Conservation (phyloP, 2,113 vertebrate species). For the Alligator mississippiensis region DNA sequence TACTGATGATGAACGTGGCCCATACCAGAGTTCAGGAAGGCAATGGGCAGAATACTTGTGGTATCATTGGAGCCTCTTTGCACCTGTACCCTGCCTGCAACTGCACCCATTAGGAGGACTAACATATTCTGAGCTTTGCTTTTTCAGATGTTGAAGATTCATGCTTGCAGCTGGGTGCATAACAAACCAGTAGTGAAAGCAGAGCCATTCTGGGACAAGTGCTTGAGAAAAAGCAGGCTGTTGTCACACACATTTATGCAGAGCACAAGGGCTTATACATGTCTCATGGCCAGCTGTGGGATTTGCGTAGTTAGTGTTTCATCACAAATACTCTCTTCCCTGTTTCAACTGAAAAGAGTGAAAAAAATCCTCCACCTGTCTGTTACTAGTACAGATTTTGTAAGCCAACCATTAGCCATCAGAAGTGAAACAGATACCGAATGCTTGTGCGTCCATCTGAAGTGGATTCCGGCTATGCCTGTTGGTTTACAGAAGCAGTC, state of each 20-base stretch:
- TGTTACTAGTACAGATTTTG: background rate
- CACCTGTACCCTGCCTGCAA: background rate
- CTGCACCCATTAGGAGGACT: background rate
- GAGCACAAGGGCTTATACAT: background rate
- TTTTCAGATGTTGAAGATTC: background rate
- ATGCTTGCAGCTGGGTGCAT: background rate
- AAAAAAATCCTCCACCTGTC: background rate
- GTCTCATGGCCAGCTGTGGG: background rate
- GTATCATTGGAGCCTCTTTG: slow-evolving; percentile 2
- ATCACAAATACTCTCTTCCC: background rate
- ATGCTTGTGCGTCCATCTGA: slow-evolving; percentile 34
- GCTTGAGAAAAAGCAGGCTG: background rate
- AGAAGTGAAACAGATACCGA: slow-evolving; percentile 12
- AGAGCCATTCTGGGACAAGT: background rate
- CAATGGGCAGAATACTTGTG: background rate
- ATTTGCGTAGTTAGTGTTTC: background rate
- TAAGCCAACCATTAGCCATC: background rate
- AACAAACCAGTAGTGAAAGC: background rate
- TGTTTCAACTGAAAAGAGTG: slow-evolving; percentile 2
- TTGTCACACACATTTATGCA: background rate
- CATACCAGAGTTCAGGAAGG: background rate
- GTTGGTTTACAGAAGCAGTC: slow-evolving; percentile 69
- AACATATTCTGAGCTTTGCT: background rate
- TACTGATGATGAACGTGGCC: background rate
- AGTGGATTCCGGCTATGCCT: slow-evolving; percentile 58